Base-by-base conservation (phyloP, 2,797 vertebrate genomes). In the Eulemur mongoz region DNA sequence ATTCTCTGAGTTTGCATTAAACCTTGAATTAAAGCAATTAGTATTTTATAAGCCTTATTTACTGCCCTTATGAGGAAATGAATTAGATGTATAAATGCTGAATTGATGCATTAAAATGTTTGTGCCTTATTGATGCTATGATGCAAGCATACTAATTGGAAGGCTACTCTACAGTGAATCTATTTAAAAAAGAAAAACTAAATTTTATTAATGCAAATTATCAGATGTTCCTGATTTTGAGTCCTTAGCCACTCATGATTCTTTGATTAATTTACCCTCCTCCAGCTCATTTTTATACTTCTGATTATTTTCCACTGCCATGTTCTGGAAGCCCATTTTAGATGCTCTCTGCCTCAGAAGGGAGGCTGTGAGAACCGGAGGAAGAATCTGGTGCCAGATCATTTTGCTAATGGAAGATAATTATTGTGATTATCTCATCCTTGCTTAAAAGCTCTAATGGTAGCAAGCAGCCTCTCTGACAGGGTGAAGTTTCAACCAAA, bases 351-450 rank as follows among this genome's bases (percentile, higher is more conserved):
- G 0, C 72, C 89, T 92, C 95, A 89, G 45, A 97, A 96, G 92
- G 90, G 96, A 38, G 2, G 61, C 91, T 97, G 57, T 2, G 63
- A 96, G 97, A 94, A 96, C 95, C 4, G 2, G 92, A 98, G 94
- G 83, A 95, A 95, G 93, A 92, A 72, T 95, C 93, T 97, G 7
- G 2, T 96, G 97, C 97, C 98, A 98, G 97, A 97, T 93, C 82
- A 43, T 96, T 97, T 96, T 96, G 86, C 89, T 97, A 98, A 98
- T 98, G 96, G 96, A 98, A 98, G 96, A 97, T 96, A 97, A 98
- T 98, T 97, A 98, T 97, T 97, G 96, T 98, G 97, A 98, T 97
- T 97, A 98, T 95, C 97, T 98, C 97, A 98, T 96, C 83, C 96
- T 97, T 97, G 82, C 95, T 97, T 97, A 92, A 98, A 97, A 35